A percentile compares a stretch with the other conserved stretches of the same genome.
phyloP scores from a whole-genome alignment of 2,113 vertebrate genomes.

The Shinisaurus crocodilurus region DNA sequence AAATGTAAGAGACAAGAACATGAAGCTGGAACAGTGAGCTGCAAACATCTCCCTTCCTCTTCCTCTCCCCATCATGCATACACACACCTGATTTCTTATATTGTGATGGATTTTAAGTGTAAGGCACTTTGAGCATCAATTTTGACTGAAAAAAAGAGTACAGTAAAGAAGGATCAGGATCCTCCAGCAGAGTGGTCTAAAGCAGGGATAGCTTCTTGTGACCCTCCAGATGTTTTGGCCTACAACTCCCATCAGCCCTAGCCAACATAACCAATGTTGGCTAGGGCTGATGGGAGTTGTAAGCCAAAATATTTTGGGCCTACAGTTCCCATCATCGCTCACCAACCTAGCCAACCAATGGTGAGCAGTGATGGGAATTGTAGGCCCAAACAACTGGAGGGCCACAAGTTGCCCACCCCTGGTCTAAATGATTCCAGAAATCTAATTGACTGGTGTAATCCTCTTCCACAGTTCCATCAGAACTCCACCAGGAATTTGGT shows the following conservation, averaged over 20 bases:
- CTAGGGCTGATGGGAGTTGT: too few relatives aligned
- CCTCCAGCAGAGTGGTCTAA: not conserved
- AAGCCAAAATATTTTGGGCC: too few relatives aligned
- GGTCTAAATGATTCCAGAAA: too few relatives aligned
- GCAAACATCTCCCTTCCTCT: not conserved
- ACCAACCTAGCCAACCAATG: too few relatives aligned
- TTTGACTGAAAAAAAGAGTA: not conserved
- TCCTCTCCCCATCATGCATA: not conserved
- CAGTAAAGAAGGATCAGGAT: not conserved
- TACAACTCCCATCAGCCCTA: too few relatives aligned
- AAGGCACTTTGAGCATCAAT: not conserved
- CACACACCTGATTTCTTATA: too few relatives aligned
- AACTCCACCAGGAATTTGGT: not conserved
- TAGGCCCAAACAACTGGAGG: too few relatives aligned
- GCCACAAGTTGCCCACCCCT: too few relatives aligned
- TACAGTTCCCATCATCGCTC: too few relatives aligned
- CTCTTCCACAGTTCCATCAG: not conserved
- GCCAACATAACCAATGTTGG: too few relatives aligned
- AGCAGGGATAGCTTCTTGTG: not conserved
- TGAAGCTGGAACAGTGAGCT: not conserved
- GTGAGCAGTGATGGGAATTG: too few relatives aligned
- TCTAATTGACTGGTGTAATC: not conserved
- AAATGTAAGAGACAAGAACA: not conserved
- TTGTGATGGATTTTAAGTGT: not conserved
- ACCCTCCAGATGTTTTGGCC: too few relatives aligned